Evolutionary conservation across 2,797 vertebrate species (phyloP), one percentile per base, ranked within the genome.

Genomic region (Meda fulgida): DNA sequence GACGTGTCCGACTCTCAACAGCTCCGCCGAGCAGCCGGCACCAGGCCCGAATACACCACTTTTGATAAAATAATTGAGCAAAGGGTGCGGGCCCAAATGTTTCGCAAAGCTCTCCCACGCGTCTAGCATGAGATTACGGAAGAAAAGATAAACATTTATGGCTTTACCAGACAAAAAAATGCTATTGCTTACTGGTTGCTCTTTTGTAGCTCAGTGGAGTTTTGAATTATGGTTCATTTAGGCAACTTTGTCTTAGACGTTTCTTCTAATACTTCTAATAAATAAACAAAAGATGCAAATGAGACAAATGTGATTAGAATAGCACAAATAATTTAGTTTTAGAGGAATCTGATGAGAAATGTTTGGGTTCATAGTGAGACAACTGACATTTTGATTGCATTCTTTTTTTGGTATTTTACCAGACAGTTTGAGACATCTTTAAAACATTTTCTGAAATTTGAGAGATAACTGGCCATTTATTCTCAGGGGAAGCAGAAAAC

Each of bases 51-150:
- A 76, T 77, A 31, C 40, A 13, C 19, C 10, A 40, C 58, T 71
- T 78, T 73, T 85, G 76, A 88, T 88, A 85, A 80, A 88, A 85
- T 82, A 80, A 85, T 70, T 73, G 76, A 70, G 75, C 51, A 71
- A 84, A 78, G 36, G 65, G 48, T 70, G 46, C 21, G 1, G 75
- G 51, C 48, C 14, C 48, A 58, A 26, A 81, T 70, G 66, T 69
- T 84, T 69, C 26, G 19, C 75, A 78, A 84, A 78, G 75, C 13
- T 67, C 75, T 53, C 48, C 82, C 46, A 78, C 73, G 36, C 73
- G 29, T 78, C 36, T 58, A 55, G 7, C 63, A 65, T 7, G 29
- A 31, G 36, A 43, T 84, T 58, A n/a, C 2, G 19, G 5, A 21
- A 26, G 6, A 26, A 18, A 3, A 18, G 14, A 31, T n/a, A 63